phyloP scores from a whole-genome alignment of 2,888 invertebrate species.

The Salticus scenicus region DNA sequence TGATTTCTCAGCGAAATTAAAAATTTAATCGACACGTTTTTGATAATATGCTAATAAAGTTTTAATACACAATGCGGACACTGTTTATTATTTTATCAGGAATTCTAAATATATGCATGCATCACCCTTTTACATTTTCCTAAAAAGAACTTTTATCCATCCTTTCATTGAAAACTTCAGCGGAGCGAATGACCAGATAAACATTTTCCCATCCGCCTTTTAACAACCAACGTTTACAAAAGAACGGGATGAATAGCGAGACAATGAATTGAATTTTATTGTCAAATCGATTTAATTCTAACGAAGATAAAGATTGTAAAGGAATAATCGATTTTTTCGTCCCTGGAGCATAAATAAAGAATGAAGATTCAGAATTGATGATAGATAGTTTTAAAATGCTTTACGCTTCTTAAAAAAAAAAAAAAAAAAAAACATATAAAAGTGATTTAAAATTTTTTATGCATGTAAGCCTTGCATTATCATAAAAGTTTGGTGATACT shows the following conservation, averaged over 20 bases:
- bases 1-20: no score
- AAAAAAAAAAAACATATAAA: not conserved
- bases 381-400: not conserved
- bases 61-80: no score
- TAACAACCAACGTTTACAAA: not conserved
- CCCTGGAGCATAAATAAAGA: slow-evolving; percentile 14
- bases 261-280: slow-evolving; percentile 9
- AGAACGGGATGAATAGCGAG: slow-evolving; percentile 1
- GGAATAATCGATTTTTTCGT: slow-evolving; percentile 4
- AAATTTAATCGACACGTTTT: no score
- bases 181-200: not conserved
- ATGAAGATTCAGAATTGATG: not conserved
- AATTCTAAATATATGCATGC: no score
- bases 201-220: slow-evolving; percentile 5
- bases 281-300: slow-evolving; percentile 17
- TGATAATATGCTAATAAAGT: no score
- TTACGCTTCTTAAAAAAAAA: not conserved
- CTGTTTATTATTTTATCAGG: no score
- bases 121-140: not conserved
- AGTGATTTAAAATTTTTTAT: not conserved
- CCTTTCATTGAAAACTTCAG: not conserved
- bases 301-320: slow-evolving; percentile 12
- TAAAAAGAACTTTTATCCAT: not conserved
- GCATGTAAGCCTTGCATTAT: not conserved
- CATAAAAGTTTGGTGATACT: not conserved